These are phyloP conservation scores for Conchocele bisecta DNA, from an alignment of 2,888 invertebrate species.

Conservation along the genomic window DNA sequence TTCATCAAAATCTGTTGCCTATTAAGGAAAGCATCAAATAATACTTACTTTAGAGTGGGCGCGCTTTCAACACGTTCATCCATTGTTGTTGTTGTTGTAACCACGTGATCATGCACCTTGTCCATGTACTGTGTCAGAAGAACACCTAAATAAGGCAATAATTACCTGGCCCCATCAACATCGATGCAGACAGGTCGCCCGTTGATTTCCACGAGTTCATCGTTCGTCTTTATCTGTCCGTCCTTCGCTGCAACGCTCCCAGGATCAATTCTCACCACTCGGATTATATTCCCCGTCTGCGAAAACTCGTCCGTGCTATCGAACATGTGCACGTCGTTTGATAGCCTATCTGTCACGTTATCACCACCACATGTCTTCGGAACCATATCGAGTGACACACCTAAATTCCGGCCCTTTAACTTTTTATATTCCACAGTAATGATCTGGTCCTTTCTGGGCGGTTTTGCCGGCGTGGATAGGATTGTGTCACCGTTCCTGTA, in stretches of 20 bases:
- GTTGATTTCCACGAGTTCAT: slow-evolving; percentile 94
- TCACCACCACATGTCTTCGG: slow-evolving; percentile 38
- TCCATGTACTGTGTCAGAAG: no score
- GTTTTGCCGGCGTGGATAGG: slow-evolving; percentile 73
- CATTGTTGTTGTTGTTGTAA: no score
- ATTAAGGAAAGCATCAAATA: no score
- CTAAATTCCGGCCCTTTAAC: slow-evolving; percentile 59
- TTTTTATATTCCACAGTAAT: slow-evolving; percentile 67
- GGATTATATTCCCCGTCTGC: slow-evolving; percentile 56
- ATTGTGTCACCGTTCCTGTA: slow-evolving; percentile 13
- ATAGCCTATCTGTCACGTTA: slow-evolving; percentile 33
- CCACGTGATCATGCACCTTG: no score
- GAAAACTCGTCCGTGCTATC: slow-evolving; percentile 50
- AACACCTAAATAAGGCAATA: no score
- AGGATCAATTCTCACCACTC: slow-evolving; percentile 65
- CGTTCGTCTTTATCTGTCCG: slow-evolving; percentile 92
- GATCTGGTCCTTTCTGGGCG: slow-evolving; percentile 74
- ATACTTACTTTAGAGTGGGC: no score
- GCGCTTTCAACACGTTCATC: no score
- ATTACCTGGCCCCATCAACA: no score
- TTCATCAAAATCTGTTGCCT: no score
- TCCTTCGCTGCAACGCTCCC: slow-evolving; percentile 66
- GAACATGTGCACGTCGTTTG: slow-evolving; percentile 23
- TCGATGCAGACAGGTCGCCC: no score
- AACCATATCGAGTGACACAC: slow-evolving; percentile 65